These are phyloP conservation scores for Enteromius anoplus DNA, from an alignment of 2,797 vertebrate species.

Conservation along the genomic window DNA sequence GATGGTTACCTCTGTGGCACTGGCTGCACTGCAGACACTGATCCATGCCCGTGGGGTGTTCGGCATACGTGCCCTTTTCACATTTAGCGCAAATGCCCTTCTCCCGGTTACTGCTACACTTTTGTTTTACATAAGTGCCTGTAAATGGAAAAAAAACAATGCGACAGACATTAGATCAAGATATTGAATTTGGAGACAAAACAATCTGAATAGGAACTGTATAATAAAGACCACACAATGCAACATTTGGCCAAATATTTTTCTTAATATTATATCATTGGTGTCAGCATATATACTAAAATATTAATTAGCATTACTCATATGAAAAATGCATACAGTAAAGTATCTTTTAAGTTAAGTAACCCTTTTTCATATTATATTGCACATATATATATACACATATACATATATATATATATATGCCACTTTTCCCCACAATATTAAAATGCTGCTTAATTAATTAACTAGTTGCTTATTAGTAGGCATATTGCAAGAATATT, in stretches of 20 bases:
- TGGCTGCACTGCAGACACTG: slow-evolving; percentile 79
- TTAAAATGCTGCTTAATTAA: neutral
- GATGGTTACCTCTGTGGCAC: slow-evolving; percentile 75
- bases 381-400: too few species aligned
- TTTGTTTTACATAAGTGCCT: slow-evolving; percentile 76
- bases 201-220: neutral
- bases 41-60: slow-evolving; percentile 81
- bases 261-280: too few species aligned
- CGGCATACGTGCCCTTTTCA: slow-evolving; percentile 76
- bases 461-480: too few species aligned
- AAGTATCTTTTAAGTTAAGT: neutral
- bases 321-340: neutral
- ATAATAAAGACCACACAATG: neutral
- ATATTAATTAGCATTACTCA: neutral
- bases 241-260: neutral
- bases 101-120: slow-evolving; percentile 69
- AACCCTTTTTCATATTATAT: neutral
- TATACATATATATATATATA: too few species aligned
- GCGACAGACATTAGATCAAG: slow-evolving; percentile 3
- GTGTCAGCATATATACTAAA: neutral
- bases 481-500: too few species aligned
- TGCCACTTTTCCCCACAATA: neutral
- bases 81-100: slow-evolving; percentile 71
- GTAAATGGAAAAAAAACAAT: slow-evolving; percentile 1
- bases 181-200: neutral